Conservation (phyloP, 2,888 invertebrate species). For the Drepanosiphum platanoidis region DNA sequence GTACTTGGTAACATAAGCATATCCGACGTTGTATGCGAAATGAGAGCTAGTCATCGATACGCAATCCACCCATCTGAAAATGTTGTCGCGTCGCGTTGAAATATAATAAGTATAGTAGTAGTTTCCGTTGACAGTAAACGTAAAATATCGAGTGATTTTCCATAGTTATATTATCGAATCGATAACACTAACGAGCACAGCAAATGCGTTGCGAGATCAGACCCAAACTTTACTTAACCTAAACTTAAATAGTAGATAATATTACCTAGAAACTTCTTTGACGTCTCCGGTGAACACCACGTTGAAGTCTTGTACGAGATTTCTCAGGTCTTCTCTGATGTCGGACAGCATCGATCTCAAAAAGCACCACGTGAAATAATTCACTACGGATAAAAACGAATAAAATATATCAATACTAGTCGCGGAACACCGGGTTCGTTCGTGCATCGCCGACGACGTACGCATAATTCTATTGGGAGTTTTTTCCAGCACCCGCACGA, state of each 20-base stretch:
- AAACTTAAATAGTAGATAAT: too few species aligned
- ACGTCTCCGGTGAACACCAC: conserved; percentile 74
- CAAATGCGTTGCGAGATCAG: too few species aligned
- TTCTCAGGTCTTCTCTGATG: conserved; percentile 65
- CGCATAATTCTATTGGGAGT: conserved; percentile 47
- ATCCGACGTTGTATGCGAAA: conserved; percentile 76
- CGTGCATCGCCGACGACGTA: not conserved
- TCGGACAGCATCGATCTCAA: conserved; percentile 74
- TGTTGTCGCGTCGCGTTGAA: too few species aligned
- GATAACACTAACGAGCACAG: too few species aligned
- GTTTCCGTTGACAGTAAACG: not conserved
- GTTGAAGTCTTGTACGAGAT: conserved; percentile 74
- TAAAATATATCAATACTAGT: too few species aligned
- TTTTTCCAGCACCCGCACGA: conserved; percentile 67
- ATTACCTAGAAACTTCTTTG: conserved; percentile 72
- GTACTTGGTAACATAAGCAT: conserved; percentile 73
- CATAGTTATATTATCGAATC: too few species aligned
- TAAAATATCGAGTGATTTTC: too few species aligned
- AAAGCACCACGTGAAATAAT: conserved; percentile 79
- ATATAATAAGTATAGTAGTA: not conserved
- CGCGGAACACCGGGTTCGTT: too few species aligned
- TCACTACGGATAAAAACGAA: conserved; percentile 70
- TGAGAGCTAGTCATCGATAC: conserved; percentile 70
- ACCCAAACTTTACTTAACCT: too few species aligned
- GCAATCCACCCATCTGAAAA: conserved; percentile 66